phyloP scores from a whole-genome alignment of 1,140 invertebrate genomes.

The Drosophila tristis region DNA sequence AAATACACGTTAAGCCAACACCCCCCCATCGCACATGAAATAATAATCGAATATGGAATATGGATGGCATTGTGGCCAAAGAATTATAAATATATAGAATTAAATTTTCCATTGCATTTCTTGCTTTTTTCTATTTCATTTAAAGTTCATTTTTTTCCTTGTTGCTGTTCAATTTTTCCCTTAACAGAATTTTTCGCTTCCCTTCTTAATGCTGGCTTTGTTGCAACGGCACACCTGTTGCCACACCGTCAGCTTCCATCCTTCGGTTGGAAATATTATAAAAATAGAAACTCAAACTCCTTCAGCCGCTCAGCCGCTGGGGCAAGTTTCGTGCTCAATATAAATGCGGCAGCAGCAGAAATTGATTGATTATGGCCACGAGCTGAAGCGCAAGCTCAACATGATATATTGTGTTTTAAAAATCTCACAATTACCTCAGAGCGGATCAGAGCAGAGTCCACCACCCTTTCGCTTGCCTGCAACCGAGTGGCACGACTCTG shows the following conservation, averaged over 20 bases:
- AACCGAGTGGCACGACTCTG: not conserved
- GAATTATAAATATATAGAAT: not conserved
- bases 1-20: conserved; percentile 12
- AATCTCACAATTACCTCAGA: conserved; percentile 67
- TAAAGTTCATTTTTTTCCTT: not conserved
- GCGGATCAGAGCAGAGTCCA: conserved; percentile 1
- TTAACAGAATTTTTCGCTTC: no score
- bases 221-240: conserved; percentile 34
- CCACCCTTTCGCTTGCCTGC: not conserved
- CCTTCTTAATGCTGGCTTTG: no score
- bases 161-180: no score
- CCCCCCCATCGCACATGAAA: not conserved
- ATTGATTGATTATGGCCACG: conserved; percentile 73
- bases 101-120: not conserved
- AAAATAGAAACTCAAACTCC: conserved; percentile 1
- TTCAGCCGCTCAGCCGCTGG: conserved; percentile 10
- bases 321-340: conserved; percentile 38
- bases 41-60: conserved; percentile 12
- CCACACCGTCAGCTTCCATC: no score
- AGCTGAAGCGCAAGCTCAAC: conserved; percentile 28
- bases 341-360: conserved; percentile 46
- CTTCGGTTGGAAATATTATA: no score
- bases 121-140: no score
- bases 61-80: not conserved
- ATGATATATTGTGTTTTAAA: conserved; percentile 71